These are phyloP conservation scores for Nomada hirtipes DNA, from an alignment of 2,888 invertebrate species.

Conservation along the genomic window DNA sequence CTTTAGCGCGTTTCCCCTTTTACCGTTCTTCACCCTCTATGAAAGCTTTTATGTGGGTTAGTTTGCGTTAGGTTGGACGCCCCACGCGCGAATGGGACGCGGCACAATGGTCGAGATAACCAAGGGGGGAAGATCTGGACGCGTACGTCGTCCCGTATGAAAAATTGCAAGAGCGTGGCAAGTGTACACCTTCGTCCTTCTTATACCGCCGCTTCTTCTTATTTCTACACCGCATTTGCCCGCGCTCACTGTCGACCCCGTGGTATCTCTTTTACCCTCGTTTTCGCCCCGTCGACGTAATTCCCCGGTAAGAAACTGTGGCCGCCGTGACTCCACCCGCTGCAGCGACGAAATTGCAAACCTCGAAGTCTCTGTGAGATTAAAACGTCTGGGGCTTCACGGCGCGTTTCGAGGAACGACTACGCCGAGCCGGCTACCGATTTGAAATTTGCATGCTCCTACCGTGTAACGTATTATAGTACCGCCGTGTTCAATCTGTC, in stretches of 20 bases:
- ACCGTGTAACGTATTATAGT: constrained; percentile 32
- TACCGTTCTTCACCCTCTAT: constrained; percentile 18
- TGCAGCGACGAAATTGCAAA: constrained; percentile 63
- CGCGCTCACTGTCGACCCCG: not conserved
- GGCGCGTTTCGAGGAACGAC: constrained; percentile 17
- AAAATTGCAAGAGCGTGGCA: constrained; percentile 71
- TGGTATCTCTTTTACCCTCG: constrained; percentile 15
- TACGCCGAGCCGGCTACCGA: constrained; percentile 32
- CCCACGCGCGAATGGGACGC: constrained; percentile 67
- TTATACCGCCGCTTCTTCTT: constrained; percentile 23
- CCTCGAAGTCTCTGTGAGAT: constrained; percentile 65
- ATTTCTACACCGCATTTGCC: constrained; percentile 26
- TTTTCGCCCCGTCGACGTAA: constrained; percentile 49
- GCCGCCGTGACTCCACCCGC: constrained; percentile 53
- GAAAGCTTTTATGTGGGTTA: constrained; percentile 57
- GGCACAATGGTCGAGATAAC: constrained; percentile 67
- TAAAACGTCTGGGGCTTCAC: constrained; percentile 63
- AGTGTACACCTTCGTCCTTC: constrained; percentile 29
- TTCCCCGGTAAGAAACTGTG: constrained; percentile 56
- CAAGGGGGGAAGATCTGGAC: constrained; percentile 50
- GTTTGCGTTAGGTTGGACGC: constrained; percentile 53
- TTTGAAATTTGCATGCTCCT: constrained; percentile 58
- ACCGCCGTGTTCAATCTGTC: constrained; percentile 16
- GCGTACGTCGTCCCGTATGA: constrained; percentile 70
- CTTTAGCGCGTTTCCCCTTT: constrained; percentile 11